These are phyloP conservation scores for Solea senegalensis DNA, from an alignment of 2,113 vertebrate species.

Conservation along the genomic window DNA sequence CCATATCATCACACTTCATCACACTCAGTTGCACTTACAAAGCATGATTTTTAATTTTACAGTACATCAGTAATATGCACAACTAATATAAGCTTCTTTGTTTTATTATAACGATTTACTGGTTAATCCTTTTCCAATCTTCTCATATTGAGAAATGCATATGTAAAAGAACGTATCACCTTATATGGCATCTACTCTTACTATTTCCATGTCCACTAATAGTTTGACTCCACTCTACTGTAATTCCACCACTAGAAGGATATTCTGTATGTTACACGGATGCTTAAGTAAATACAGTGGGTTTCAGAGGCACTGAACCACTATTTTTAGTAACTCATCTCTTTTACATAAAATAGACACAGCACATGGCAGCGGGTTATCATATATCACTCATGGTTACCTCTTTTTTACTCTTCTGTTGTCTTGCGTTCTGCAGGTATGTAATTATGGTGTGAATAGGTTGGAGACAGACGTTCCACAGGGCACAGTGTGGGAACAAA, in stretches of 20 bases:
- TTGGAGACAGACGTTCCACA: conserved; percentile 75
- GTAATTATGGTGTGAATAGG: conserved; percentile 77
- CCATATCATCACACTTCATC: conserved; percentile 2
- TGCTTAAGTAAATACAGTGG: not conserved
- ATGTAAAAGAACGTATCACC: not conserved
- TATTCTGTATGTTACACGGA: not conserved
- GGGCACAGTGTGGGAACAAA: conserved; percentile 75
- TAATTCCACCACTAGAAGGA: not conserved
- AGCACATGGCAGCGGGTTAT: conserved; percentile 28
- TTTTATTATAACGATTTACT: too few relatives aligned
- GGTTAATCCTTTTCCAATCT: not conserved
- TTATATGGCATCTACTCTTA: not conserved
- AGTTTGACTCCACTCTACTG: conserved; percentile 1
- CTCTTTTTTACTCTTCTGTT: conserved; percentile 58
- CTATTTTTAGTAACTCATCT: not conserved
- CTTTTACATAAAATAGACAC: conserved; percentile 26
- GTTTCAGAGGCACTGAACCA: not conserved
- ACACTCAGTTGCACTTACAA: not conserved
- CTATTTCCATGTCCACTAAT: not conserved
- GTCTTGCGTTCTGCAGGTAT: conserved; percentile 75
- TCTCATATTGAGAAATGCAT: conserved; percentile 8
- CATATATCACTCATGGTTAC: conserved; percentile 30
- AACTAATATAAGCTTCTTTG: too few relatives aligned
- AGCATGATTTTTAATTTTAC: too few relatives aligned
- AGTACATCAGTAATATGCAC: too few relatives aligned